Conservation (phyloP, 2,113 vertebrate genomes). For the Alouatta palliata region DNA sequence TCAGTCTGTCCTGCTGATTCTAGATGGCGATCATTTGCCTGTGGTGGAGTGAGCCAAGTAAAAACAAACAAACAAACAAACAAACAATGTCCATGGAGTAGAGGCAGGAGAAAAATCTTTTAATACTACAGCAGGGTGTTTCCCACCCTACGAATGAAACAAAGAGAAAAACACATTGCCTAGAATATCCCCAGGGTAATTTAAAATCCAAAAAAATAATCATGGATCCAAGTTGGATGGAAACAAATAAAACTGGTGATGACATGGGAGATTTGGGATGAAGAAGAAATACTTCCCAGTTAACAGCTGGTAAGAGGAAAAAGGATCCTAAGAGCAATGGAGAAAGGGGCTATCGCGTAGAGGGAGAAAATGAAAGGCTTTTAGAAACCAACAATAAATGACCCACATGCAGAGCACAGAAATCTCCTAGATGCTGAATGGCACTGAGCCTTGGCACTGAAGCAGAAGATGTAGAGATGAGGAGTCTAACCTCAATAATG, state of each 20-base stretch:
- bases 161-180: not conserved
- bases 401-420: not conserved
- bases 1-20: slow-evolving; percentile 89
- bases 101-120: not conserved
- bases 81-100: not conserved
- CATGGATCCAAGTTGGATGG: not conserved
- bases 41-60: not conserved
- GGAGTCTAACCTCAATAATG: slow-evolving; percentile 92
- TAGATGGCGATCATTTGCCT: slow-evolving; percentile 91
- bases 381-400: not conserved
- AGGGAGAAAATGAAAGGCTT: not conserved
- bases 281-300: not conserved
- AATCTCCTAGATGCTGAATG: not conserved
- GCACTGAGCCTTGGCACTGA: not conserved
- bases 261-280: not conserved
- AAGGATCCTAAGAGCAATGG: not conserved
- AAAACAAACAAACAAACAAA: not conserved
- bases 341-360: not conserved
- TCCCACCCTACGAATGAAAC: not conserved
- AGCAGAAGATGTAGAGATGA: not conserved
- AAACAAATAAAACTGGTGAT: not conserved
- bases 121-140: not conserved
- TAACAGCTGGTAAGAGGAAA: slow-evolving; percentile 15
- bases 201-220: slow-evolving; percentile 14
- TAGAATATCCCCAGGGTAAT: not conserved